Base-by-base conservation (phyloP, 2,113 vertebrate species). In the Orthochromis indermauri region DNA sequence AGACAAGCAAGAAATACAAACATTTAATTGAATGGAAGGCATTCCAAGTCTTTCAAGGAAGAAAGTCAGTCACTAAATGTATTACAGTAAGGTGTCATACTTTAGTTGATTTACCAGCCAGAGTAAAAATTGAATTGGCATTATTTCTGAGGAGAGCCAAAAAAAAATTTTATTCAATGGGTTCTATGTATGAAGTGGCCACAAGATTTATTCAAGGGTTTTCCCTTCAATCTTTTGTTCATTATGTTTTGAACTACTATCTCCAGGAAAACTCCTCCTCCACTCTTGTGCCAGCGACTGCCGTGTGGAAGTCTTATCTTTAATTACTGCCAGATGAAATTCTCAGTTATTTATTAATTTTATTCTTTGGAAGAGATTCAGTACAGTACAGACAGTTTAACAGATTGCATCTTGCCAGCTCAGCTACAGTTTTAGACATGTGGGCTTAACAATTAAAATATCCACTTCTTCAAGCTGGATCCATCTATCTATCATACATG, bases 171-270 rank as follows among this genome's bases (percentile, higher is more conserved):
- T 73, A 35, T 59, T 10, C 82, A 86, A 80, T 81, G 83, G 88
- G 42, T 78, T 78, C 37, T 12, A 21, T 81, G 86, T 61, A 10
- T 81, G 66, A 31, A 12, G 5, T 10, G 10, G 87, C 73, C 83
- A 47, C 8, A 37, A 66, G 14, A 86, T 82, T 87, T 37, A 83
- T 89, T 73, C 3, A 82, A 86, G 71, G 88, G 76, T 81, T 35
- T 11, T 51, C 90, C 71, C 54, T 28, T 85, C 63, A 42, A 85
- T 91, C 88, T 71, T 61, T 76, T 88, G 89, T 86, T 81, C 53
- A 16, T 84, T 85, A 16, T 82, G 28, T 87, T 57, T 78, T 40
- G 26, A 54, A 42, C 86, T 53, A 82, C 80, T 81, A 35, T 76
- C 26, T 76, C 33, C 11, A 2, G 53, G 55, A 81, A 76, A 31